These are phyloP conservation scores for Sebastes melanostomus DNA, from an alignment of 2,797 vertebrate species.

Conservation along the genomic window DNA sequence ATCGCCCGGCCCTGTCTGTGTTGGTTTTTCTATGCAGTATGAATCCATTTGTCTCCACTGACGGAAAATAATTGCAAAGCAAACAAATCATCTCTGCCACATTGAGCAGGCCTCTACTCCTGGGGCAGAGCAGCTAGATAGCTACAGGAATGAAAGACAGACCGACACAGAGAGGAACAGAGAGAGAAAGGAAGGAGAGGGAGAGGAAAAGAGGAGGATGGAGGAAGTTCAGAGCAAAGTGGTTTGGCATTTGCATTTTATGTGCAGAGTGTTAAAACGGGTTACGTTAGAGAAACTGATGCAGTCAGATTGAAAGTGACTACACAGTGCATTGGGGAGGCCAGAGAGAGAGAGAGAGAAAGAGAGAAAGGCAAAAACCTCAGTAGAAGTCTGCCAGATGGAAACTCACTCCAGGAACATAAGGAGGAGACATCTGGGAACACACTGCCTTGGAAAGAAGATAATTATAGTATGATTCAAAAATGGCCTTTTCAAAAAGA, in stretches of 20 bases:
- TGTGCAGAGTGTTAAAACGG: slow-evolving; percentile 74
- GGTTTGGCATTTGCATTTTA: slow-evolving; percentile 75
- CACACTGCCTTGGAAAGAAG: slow-evolving; percentile 56
- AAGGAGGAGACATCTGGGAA: slow-evolving; percentile 72
- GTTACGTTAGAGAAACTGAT: slow-evolving; percentile 72
- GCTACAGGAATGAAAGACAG: slow-evolving; percentile 66
- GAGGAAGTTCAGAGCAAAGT: slow-evolving; percentile 59
- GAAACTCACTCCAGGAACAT: slow-evolving; percentile 75
- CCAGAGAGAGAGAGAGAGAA: neutral
- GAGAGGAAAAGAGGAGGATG: slow-evolving; percentile 35
- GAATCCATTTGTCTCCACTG: slow-evolving; percentile 97
- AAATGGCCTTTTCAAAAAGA: slow-evolving; percentile 48
- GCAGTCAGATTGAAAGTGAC: slow-evolving; percentile 77
- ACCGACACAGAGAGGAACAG: slow-evolving; percentile 31
- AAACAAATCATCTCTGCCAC: slow-evolving; percentile 95
- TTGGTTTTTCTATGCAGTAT: slow-evolving; percentile 87
- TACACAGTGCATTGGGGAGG: slow-evolving; percentile 59
- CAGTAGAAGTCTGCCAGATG: slow-evolving; percentile 63
- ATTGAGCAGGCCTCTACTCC: slow-evolving; percentile 88
- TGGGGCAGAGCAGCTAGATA: slow-evolving; percentile 79
- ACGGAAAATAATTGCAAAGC: slow-evolving; percentile 98
- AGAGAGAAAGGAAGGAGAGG: slow-evolving; percentile 30
- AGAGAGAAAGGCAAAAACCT: slow-evolving; percentile 6
- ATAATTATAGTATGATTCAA: slow-evolving; percentile 66
- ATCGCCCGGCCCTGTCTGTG: slow-evolving; percentile 68